Conservation (phyloP, 2,888 invertebrate genomes). For the Trissoscelio sp. region DNA sequence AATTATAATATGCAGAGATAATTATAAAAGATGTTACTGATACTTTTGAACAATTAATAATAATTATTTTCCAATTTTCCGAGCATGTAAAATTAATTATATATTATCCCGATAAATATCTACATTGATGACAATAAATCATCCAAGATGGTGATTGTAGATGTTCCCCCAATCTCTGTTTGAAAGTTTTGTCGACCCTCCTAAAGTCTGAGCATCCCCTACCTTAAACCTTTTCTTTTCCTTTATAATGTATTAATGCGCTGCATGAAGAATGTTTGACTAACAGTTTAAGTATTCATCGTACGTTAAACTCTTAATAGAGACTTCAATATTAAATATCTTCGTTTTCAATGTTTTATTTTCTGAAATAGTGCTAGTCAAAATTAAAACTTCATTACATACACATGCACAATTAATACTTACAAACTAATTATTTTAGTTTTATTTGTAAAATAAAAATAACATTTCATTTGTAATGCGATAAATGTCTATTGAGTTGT, state of each 20-base stretch:
- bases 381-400: no score
- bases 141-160: constrained; percentile 6
- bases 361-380: not conserved
- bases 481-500: not conserved
- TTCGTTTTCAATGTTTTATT: not conserved
- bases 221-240: constrained; percentile 18
- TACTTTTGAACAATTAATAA: not conserved
- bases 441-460: no score
- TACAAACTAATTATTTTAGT: no score
- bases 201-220: constrained; percentile 16
- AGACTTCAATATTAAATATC: constrained; percentile 29
- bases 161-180: not conserved
- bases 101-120: not conserved
- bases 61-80: constrained; percentile 18
- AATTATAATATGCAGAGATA: no score
- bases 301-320: constrained; percentile 39
- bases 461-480: not conserved
- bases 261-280: constrained; percentile 33
- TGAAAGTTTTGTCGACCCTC: constrained; percentile 34
- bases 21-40: no score
- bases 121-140: constrained; percentile 17
- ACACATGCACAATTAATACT: no score
- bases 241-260: constrained; percentile 43
- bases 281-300: constrained; percentile 37
- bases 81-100: constrained; percentile 10